Base-by-base conservation (phyloP, 2,888 invertebrate genomes). In the Caenorhabditis imperialis region DNA sequence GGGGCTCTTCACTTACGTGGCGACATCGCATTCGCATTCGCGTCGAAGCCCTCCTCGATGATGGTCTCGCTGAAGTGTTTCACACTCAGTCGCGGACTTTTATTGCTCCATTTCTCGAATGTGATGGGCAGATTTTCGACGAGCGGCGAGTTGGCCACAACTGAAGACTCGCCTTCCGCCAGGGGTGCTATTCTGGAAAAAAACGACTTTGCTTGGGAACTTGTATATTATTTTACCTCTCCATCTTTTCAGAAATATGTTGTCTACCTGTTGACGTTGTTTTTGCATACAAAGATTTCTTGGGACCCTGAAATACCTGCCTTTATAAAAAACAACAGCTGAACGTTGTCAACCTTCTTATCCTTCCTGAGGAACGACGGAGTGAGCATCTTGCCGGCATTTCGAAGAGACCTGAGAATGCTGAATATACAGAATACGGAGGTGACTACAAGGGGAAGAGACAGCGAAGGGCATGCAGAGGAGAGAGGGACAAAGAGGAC, bases 121-220 rank as follows among this genome's bases (percentile, higher is more conserved):
- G 77, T 70, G 27, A 77, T 76, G 40, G 85, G 85, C 18, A 81
- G 77, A 51, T 81, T 62, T 61, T 85, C 85, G 45, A 85, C 84
- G 38, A 81, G 73, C 22, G 85, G 85, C 55, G 84, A 84, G 71
- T 86, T 82, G 20, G 79, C 85, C 1, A 85, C 84, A 0, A 81
- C 81, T 0, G 82, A 72, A 5, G 83, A 82, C 60, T 85, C 85
- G 44, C 71, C 74, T 47, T 83, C 82, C 7, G 85, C 85, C 50
- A 85, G 58, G 3, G 85, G 85, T 7, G 85, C 85, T 47, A 53
- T 70, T 54, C 70, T 61, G 55, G 20, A 70, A 48, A n/a, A n/a
- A n/a, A n/a, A n/a, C n/a, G n/a, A n/a, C n/a, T n/a, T n/a, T n/a
- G n/a, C n/a, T n/a, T n/a, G n/a, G n/a, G n/a, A n/a, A n/a, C 10